Conservation (phyloP, 2,888 invertebrate genomes). For the Ypsolopha sequella region DNA sequence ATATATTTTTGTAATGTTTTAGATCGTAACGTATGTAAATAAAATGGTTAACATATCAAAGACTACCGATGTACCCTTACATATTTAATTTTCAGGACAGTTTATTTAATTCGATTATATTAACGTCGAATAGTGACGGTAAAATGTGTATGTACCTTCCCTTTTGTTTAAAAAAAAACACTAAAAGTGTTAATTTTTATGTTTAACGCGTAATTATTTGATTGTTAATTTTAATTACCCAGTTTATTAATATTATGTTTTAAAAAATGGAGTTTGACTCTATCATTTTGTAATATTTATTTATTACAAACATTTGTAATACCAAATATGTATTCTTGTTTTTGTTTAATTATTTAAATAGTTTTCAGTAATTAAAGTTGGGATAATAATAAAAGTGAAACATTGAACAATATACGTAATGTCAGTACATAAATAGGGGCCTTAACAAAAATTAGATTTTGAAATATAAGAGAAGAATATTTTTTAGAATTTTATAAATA, state of each 20-base stretch:
- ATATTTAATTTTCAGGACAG: constrained; percentile 24
- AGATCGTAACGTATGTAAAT: constrained; percentile 28
- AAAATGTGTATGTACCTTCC: constrained; percentile 20
- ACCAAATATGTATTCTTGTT: constrained; percentile 59
- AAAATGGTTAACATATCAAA: constrained; percentile 48
- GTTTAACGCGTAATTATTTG: constrained; percentile 32
- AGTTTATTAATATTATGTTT: constrained; percentile 31
- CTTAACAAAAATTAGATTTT: constrained; percentile 35
- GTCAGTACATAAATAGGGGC: constrained; percentile 53
- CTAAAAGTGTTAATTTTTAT: constrained; percentile 44
- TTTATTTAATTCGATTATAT: too few species aligned
- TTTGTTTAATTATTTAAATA: constrained; percentile 54
- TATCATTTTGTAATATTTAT: constrained; percentile 35
- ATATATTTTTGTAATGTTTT: constrained; percentile 54
- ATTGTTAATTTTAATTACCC: constrained; percentile 37
- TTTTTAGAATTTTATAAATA: constrained; percentile 49
- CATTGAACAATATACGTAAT: constrained; percentile 54
- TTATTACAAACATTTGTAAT: constrained; percentile 47
- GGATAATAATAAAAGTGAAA: constrained; percentile 9
- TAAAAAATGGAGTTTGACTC: constrained; percentile 53
- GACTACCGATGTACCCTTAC: constrained; percentile 17
- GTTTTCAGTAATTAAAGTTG: constrained; percentile 22
- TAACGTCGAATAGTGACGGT: constrained; percentile 36
- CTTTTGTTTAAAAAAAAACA: constrained; percentile 45
- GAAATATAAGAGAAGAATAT: constrained; percentile 37